A percentile compares a stretch with the other conserved stretches of the same genome.
phyloP scores from a whole-genome alignment of 2,888 invertebrate species.

The Galerucella nymphaeae region DNA sequence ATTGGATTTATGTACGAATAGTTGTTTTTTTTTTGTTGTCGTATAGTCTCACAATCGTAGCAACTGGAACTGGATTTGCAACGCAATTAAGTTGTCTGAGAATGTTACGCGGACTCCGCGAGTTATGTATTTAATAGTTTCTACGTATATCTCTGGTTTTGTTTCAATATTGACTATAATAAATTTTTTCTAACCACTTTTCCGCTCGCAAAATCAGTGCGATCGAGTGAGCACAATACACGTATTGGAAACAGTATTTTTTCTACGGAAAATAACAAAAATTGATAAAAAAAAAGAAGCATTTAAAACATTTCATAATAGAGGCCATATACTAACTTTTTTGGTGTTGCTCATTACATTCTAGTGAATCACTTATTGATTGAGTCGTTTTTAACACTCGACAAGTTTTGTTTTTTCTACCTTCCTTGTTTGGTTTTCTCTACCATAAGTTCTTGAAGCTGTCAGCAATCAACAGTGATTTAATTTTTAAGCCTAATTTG shows the following conservation, averaged over 20 bases:
- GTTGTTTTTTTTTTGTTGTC: neutral
- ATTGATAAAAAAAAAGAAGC: no score
- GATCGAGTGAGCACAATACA: no score
- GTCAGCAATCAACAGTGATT: neutral
- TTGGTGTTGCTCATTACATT: no score
- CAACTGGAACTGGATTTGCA: slow-evolving; percentile 19
- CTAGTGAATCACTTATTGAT: neutral
- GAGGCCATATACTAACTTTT: no score
- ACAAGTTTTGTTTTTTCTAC: neutral
- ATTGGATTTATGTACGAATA: slow-evolving; percentile 3
- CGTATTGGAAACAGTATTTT: no score
- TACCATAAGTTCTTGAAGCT: slow-evolving; percentile 4
- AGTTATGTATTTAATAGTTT: slow-evolving; percentile 38
- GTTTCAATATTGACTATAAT: no score
- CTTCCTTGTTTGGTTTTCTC: neutral
- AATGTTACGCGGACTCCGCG: slow-evolving; percentile 40
- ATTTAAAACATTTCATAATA: no score
- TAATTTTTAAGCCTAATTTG: neutral
- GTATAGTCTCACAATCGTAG: slow-evolving; percentile 11
- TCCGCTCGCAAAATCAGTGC: no score
- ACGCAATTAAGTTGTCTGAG: slow-evolving; percentile 46
- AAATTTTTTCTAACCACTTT: no score
- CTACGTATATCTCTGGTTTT: slow-evolving; percentile 1
- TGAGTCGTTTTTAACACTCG: neutral
- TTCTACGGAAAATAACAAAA: no score